Evolutionary conservation across 1,140 invertebrate genomes (phyloP).

Genomic region (Drosophila simulans): DNA sequence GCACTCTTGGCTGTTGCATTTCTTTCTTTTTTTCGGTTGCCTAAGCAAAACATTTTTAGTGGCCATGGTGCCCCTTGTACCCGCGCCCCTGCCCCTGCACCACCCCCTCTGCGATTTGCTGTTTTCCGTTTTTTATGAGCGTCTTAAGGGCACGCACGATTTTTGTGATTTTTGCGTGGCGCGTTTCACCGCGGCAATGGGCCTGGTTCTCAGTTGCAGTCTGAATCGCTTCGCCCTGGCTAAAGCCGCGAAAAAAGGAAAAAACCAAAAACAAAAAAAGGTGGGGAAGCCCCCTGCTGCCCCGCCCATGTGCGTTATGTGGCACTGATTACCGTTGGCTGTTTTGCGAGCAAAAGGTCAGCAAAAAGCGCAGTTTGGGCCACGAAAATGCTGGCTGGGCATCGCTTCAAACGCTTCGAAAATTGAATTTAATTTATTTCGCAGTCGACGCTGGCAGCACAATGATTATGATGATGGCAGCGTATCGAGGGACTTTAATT

Average conservation of each 20-base stretch:
- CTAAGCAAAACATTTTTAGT: slow-evolving; percentile 71
- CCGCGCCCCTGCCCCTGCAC: neutral
- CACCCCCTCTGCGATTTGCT: slow-evolving; percentile 43
- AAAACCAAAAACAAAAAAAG: neutral
- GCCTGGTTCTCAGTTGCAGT: slow-evolving; percentile 20
- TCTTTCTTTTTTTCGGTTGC: slow-evolving; percentile 37
- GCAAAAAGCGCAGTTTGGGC: slow-evolving; percentile 29
- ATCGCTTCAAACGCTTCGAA: slow-evolving; percentile 50
- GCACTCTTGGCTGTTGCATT: slow-evolving; percentile 7
- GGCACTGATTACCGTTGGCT: slow-evolving; percentile 78
- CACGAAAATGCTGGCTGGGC: slow-evolving; percentile 52
- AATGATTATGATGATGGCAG: slow-evolving; percentile 6
- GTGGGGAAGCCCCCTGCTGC: neutral
- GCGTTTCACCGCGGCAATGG: slow-evolving; percentile 64
- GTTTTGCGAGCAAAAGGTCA: slow-evolving; percentile 23
- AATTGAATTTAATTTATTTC: slow-evolving; percentile 80
- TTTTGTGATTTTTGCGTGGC: slow-evolving; percentile 82
- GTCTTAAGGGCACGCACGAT: slow-evolving; percentile 81
- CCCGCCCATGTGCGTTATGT: slow-evolving; percentile 66
- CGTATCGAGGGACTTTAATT: slow-evolving; percentile 14
- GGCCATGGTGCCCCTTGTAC: slow-evolving; percentile 28
- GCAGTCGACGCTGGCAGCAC: slow-evolving; percentile 33
- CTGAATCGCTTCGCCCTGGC: slow-evolving; percentile 12
- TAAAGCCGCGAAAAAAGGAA: neutral
- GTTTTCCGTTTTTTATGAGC: slow-evolving; percentile 75